Evolutionary conservation across 1,140 invertebrate genomes (phyloP).

Genomic region (Oedothorax gibbosus): DNA sequence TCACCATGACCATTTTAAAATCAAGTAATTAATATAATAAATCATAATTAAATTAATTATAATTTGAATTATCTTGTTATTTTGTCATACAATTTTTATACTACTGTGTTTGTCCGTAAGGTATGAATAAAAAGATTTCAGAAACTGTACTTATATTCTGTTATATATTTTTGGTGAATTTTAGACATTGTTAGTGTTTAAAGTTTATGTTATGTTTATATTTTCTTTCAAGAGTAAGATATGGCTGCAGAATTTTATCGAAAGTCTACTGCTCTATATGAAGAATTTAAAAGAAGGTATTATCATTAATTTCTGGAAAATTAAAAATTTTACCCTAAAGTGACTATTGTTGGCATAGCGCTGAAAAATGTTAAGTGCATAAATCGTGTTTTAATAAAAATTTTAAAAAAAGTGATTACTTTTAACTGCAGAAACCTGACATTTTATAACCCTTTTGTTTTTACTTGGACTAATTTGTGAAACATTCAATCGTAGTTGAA

Average conservation of each 20-base stretch:
- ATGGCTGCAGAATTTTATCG: slow-evolving; percentile 45
- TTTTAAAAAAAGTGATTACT: too few relatives aligned
- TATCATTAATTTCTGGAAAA: too few relatives aligned
- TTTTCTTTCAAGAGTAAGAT: background rate
- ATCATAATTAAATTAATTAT: background rate
- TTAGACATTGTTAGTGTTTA: background rate
- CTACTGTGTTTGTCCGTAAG: too few relatives aligned
- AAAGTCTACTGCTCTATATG: slow-evolving; percentile 35
- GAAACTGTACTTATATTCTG: too few relatives aligned
- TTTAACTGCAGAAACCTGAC: too few relatives aligned
- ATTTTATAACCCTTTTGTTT: too few relatives aligned
- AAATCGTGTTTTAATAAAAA: background rate
- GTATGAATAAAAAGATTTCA: too few relatives aligned
- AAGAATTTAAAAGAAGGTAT: slow-evolving; percentile 52
- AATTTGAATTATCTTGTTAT: background rate
- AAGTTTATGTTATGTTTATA: background rate
- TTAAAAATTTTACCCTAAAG: too few relatives aligned
- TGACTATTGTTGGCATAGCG: background rate
- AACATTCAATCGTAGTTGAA: too few relatives aligned
- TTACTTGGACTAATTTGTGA: too few relatives aligned
- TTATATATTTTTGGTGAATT: too few relatives aligned
- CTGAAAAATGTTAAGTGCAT: background rate
- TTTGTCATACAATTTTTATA: background rate
- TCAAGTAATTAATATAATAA: background rate
- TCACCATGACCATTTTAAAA: too few relatives aligned